Percentiles rank a stretch among this genome's conserved stretches.
Evolutionary conservation across 1,140 invertebrate species (phyloP).

Genomic region (Grapholita molesta): DNA sequence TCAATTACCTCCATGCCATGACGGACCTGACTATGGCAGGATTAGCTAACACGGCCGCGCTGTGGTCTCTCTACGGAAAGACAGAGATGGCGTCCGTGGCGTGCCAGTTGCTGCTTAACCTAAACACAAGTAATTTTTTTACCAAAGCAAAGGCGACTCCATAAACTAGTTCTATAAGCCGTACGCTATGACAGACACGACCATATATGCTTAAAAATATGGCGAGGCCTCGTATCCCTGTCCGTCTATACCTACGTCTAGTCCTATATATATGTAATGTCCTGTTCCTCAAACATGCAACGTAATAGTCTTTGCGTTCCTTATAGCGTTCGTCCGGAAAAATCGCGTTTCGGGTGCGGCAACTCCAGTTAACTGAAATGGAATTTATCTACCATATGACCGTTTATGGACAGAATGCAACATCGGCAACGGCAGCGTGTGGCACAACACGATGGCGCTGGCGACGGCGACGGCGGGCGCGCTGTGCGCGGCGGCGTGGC

Average conservation of each 20-base stretch:
- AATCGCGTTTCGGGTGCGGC: too few species aligned
- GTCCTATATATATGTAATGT: too few species aligned
- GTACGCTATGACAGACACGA: too few species aligned
- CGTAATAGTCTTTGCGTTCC: too few species aligned
- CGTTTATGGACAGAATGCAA: constrained; percentile 37
- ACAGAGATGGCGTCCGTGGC: constrained; percentile 88
- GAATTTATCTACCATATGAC: too few species aligned
- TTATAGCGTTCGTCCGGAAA: too few species aligned
- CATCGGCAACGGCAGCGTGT: constrained; percentile 42
- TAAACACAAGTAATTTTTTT: constrained; percentile 81
- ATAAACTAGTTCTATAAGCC: too few species aligned
- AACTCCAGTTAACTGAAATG: too few species aligned
- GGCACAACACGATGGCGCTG: constrained; percentile 40
- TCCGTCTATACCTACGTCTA: too few species aligned
- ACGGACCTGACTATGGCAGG: constrained; percentile 88
- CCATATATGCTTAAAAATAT: too few species aligned
- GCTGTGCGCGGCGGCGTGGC: constrained; percentile 45
- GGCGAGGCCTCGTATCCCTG: too few species aligned
- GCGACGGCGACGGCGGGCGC: constrained; percentile 36
- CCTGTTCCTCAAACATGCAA: too few species aligned
- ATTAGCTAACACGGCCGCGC: constrained; percentile 87
- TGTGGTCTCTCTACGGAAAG: constrained; percentile 93
- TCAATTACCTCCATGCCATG: constrained; percentile 92
- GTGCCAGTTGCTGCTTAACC: constrained; percentile 87
- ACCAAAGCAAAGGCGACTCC: constrained; percentile 90